These are phyloP conservation scores for Phortica magna DNA, from an alignment of 2,888 invertebrate species.

Conservation along the genomic window DNA sequence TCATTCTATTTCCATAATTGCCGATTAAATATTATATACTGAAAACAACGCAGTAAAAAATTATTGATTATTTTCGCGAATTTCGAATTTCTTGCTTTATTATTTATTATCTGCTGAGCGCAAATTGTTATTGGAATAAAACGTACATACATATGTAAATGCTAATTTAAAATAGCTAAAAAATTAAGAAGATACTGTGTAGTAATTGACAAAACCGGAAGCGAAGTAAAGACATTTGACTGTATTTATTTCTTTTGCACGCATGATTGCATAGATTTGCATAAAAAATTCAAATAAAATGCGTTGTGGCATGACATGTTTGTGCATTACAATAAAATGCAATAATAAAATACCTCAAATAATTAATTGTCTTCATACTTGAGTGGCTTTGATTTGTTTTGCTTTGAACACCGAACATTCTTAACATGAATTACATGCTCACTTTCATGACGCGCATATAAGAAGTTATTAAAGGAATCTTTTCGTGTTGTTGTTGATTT, in stretches of 20 bases:
- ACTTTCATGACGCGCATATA: no score
- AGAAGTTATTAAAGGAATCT: no score
- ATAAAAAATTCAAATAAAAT: slow-evolving; percentile 56
- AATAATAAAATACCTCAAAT: not conserved
- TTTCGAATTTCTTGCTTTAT: no score
- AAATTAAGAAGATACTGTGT: slow-evolving; percentile 30
- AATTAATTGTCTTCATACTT: slow-evolving; percentile 23
- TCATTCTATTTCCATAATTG: no score
- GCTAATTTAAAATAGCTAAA: not conserved
- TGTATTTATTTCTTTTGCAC: slow-evolving; percentile 47
- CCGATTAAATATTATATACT: no score
- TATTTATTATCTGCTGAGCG: no score
- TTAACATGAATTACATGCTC: no score
- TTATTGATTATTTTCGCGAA: no score
- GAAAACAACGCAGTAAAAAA: no score
- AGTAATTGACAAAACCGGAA: slow-evolving; percentile 57
- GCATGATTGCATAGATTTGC: slow-evolving; percentile 59
- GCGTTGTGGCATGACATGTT: slow-evolving; percentile 6
- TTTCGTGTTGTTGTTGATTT: no score
- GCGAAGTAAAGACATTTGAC: slow-evolving; percentile 55
- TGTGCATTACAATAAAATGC: slow-evolving; percentile 22
- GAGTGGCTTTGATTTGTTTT: slow-evolving; percentile 1
- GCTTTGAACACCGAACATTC: no score
- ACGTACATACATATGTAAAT: not conserved
- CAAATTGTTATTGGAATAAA: not conserved